phyloP scores from a whole-genome alignment of 2,113 vertebrate genomes.

The Corydoras maculifer region DNA sequence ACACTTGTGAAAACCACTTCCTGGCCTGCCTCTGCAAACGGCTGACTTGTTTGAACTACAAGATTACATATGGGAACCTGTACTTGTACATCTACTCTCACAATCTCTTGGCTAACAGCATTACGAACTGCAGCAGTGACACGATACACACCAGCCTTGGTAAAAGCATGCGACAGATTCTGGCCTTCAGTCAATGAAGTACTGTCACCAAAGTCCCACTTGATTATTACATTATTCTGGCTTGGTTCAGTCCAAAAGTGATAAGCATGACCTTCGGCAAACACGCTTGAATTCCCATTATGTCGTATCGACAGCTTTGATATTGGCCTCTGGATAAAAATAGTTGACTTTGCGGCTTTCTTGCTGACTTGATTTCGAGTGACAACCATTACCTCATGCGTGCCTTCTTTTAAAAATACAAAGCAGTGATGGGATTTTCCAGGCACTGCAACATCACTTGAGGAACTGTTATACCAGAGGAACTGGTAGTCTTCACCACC shows the following conservation, averaged over 20 bases:
- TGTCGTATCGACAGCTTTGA: constrained; percentile 45
- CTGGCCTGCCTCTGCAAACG: constrained; percentile 49
- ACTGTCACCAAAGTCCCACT: constrained; percentile 71
- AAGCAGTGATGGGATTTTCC: constrained; percentile 53
- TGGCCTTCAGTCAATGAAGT: constrained; percentile 34
- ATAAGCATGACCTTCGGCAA: constrained; percentile 48
- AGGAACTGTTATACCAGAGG: constrained; percentile 52
- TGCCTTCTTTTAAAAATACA: constrained; percentile 57
- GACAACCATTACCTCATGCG: constrained; percentile 52
- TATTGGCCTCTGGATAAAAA: constrained; percentile 57
- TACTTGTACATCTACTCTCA: constrained; percentile 47
- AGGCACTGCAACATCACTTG: constrained; percentile 5
- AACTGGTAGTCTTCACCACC: constrained; percentile 46
- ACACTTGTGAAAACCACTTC: constrained; percentile 51
- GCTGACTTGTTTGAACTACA: constrained; percentile 44
- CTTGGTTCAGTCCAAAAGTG: constrained; percentile 53
- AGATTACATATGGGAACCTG: constrained; percentile 52
- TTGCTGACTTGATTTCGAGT: constrained; percentile 60
- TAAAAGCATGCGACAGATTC: constrained; percentile 58
- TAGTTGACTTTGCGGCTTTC: constrained; percentile 40
- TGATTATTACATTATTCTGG: constrained; percentile 51
- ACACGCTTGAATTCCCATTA: constrained; percentile 29
- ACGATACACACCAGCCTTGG: constrained; percentile 50
- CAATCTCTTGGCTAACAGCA: constrained; percentile 52
- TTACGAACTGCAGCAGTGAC: constrained; percentile 58